Evolutionary conservation across 1,140 invertebrate genomes (phyloP).

Genomic region (Cydia strobilella): DNA sequence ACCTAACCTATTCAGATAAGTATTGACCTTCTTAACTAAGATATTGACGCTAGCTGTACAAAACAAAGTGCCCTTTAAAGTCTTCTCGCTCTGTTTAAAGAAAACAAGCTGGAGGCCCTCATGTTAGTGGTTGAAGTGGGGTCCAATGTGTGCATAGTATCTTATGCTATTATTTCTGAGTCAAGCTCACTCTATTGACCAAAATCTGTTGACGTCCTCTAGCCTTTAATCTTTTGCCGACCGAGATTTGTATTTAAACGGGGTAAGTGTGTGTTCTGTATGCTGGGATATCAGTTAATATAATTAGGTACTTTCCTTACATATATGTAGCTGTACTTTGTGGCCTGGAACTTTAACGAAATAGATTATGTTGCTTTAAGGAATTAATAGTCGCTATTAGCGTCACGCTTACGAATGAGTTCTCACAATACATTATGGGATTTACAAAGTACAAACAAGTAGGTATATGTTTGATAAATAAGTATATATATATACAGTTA

Average conservation of each 20-base stretch:
- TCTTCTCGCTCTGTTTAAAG: constrained; percentile 67
- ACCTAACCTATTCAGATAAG: constrained; percentile 3
- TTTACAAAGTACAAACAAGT: no score
- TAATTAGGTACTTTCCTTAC: constrained; percentile 5
- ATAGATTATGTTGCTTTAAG: not conserved
- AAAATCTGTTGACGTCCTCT: constrained; percentile 67
- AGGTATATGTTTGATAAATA: no score
- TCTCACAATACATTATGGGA: no score
- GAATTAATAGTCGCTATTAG: not conserved
- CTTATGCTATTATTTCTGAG: constrained; percentile 77
- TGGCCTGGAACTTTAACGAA: not conserved
- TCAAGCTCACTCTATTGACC: constrained; percentile 68
- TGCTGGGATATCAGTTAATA: constrained; percentile 16
- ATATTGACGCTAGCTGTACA: constrained; percentile 3
- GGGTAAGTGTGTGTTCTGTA: constrained; percentile 12
- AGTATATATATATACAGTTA: no score
- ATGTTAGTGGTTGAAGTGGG: constrained; percentile 64
- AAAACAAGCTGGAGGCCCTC: constrained; percentile 67
- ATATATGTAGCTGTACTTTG: not conserved
- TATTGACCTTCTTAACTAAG: not conserved
- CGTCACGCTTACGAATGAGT: not conserved
- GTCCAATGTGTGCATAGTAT: constrained; percentile 63
- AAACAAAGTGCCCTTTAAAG: constrained; percentile 44
- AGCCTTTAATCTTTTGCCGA: constrained; percentile 68
- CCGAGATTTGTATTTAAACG: constrained; percentile 10